These are phyloP conservation scores for Drosophila rellima DNA, from an alignment of 2,888 invertebrate genomes.

Conservation along the genomic window DNA sequence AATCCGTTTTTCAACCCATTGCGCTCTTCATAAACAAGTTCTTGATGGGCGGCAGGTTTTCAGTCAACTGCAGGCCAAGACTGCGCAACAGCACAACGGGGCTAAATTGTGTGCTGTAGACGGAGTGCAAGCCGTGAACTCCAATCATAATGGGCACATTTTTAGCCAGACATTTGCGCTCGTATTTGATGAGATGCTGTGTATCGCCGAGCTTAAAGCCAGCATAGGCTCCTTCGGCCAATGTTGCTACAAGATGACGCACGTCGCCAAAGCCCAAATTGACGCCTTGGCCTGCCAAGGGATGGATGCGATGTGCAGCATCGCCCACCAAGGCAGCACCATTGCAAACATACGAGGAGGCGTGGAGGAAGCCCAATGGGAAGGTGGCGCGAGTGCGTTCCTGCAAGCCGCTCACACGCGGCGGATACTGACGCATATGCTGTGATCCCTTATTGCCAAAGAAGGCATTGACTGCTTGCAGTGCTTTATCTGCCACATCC, in stretches of 20 bases:
- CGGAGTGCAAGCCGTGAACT: slow-evolving; percentile 93
- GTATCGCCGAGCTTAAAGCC: slow-evolving; percentile 92
- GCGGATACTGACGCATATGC: slow-evolving; percentile 84
- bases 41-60: slow-evolving; percentile 92
- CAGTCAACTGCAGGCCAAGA: slow-evolving; percentile 92
- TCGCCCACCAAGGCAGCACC: slow-evolving; percentile 95
- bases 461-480: slow-evolving; percentile 87
- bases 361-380: slow-evolving; percentile 96
- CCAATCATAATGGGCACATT: slow-evolving; percentile 96
- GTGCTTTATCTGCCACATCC: slow-evolving; percentile 82
- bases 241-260: slow-evolving; percentile 89
- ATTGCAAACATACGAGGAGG: slow-evolving; percentile 92
- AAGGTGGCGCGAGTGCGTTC: slow-evolving; percentile 91
- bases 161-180: slow-evolving; percentile 92
- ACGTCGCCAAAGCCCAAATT: slow-evolving; percentile 99
- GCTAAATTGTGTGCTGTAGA: slow-evolving; percentile 91
- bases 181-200: slow-evolving; percentile 92
- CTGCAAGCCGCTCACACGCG: slow-evolving; percentile 77
- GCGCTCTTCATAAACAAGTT: slow-evolving; percentile 82
- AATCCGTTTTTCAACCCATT: slow-evolving; percentile 72
- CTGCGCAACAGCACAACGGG: slow-evolving; percentile 93
- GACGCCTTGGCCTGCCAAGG: slow-evolving; percentile 98
- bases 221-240: slow-evolving; percentile 90
- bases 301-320: slow-evolving; percentile 96
- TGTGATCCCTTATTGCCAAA: slow-evolving; percentile 78